Percentiles rank a stretch among this genome's conserved stretches.
Conservation (phyloP, 2,113 vertebrate species). For the Cyprichromis sp. region DNA sequence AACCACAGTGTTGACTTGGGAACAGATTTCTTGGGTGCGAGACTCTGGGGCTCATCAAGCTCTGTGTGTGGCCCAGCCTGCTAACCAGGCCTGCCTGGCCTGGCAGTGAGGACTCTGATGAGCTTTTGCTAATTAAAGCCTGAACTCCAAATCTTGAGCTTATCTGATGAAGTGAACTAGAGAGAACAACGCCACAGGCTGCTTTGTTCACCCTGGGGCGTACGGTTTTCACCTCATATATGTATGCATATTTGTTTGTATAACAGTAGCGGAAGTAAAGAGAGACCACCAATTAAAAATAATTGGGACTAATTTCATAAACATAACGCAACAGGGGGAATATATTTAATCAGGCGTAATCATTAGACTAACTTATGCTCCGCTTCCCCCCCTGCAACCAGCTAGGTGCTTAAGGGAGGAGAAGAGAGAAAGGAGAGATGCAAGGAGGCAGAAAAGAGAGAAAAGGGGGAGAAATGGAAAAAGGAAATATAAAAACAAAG, state of each 20-base stretch:
- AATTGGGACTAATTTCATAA: slow-evolving; percentile 66
- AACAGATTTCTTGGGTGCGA: background rate
- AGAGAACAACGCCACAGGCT: slow-evolving; percentile 24
- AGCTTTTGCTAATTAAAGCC: slow-evolving; percentile 59
- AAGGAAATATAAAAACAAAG: slow-evolving; percentile 11
- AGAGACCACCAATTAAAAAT: slow-evolving; percentile 66
- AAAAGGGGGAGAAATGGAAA: background rate
- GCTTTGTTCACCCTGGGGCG: slow-evolving; percentile 2
- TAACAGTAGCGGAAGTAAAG: slow-evolving; percentile 39
- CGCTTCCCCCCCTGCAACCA: slow-evolving; percentile 14
- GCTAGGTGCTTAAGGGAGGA: slow-evolving; percentile 8
- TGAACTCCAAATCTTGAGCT: slow-evolving; percentile 48
- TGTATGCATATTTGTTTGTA: slow-evolving; percentile 12
- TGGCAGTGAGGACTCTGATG: slow-evolving; percentile 18
- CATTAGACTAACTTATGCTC: slow-evolving; percentile 46
- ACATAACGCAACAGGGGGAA: slow-evolving; percentile 42
- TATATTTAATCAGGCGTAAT: slow-evolving; percentile 58
- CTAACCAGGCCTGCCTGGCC: background rate
- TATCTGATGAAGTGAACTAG: slow-evolving; percentile 53
- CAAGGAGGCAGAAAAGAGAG: background rate
- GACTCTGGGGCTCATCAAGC: background rate
- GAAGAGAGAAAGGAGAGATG: background rate
- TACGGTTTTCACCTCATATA: background rate
- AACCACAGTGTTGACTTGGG: background rate
- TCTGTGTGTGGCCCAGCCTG: slow-evolving; percentile 40